These are phyloP conservation scores for Oryzaephilus surinamensis DNA, from an alignment of 1,140 invertebrate species.

Conservation along the genomic window DNA sequence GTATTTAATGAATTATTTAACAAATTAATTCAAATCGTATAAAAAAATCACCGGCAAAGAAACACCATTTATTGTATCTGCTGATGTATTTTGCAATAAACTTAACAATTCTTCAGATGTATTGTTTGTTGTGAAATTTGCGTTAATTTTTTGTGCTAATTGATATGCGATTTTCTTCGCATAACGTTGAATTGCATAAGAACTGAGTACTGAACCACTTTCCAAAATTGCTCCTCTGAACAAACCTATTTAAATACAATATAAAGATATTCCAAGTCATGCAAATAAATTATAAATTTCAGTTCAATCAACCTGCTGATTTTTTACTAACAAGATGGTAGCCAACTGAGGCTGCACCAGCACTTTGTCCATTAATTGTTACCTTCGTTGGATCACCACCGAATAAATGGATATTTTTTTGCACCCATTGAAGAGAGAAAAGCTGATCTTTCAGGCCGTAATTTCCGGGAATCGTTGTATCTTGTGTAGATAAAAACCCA, in stretches of 20 bases:
- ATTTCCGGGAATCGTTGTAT: constrained; percentile 34
- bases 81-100: constrained; percentile 7
- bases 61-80: constrained; percentile 13
- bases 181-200: constrained; percentile 3
- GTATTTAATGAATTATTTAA: background rate
- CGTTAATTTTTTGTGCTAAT: constrained; percentile 8
- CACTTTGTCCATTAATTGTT: constrained; percentile 57
- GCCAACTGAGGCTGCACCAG: constrained; percentile 50
- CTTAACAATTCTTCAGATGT: constrained; percentile 12
- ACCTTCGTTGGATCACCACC: constrained; percentile 59
- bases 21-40: background rate
- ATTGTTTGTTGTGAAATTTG: constrained; percentile 11
- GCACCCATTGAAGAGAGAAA: constrained; percentile 41
- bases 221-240: constrained; percentile 1
- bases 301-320: too few species aligned
- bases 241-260: too few species aligned
- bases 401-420: too few species aligned
- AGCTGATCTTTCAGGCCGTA: constrained; percentile 48
- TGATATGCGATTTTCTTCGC: background rate
- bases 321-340: constrained; percentile 45
- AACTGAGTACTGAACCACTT: constrained; percentile 3
- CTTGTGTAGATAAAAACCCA: constrained; percentile 12
- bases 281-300: too few species aligned
- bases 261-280: too few species aligned
- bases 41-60: background rate